phyloP scores from a whole-genome alignment of 2,113 vertebrate species.

The Scatophagus argus region DNA sequence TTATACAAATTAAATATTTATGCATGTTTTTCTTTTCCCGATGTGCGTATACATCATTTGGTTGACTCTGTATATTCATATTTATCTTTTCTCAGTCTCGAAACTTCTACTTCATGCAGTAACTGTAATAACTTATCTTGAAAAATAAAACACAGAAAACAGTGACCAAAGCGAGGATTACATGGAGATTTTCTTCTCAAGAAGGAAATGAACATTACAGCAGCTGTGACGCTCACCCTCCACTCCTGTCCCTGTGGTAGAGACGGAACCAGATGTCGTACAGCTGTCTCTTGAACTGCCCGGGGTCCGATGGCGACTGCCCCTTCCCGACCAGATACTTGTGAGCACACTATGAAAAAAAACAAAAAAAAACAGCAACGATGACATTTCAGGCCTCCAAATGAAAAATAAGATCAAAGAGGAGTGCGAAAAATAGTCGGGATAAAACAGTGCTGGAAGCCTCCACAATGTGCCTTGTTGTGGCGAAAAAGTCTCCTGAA shows the following conservation, averaged over 20 bases:
- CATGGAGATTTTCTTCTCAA: too few relatives aligned
- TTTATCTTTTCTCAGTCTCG: too few relatives aligned
- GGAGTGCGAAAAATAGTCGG: neutral
- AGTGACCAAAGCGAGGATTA: too few relatives aligned
- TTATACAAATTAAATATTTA: too few relatives aligned
- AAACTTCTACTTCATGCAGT: too few relatives aligned
- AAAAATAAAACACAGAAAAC: too few relatives aligned
- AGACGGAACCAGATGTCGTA: conserved; percentile 91
- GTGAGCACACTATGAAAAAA: conserved; percentile 82
- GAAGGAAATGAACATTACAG: neutral
- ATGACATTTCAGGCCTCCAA: neutral
- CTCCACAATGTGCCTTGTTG: neutral
- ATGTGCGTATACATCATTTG: too few relatives aligned
- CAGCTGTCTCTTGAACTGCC: conserved; percentile 88
- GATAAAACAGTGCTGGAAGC: neutral
- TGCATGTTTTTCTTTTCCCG: too few relatives aligned
- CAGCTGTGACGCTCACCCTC: conserved; percentile 81
- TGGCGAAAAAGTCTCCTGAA: neutral
- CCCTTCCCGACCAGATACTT: conserved; percentile 85
- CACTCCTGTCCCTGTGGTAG: conserved; percentile 83
- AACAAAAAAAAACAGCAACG: too few relatives aligned
- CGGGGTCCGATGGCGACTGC: conserved; percentile 69
- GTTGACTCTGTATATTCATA: too few relatives aligned
- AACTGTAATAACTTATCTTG: too few relatives aligned
- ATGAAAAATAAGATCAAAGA: too few relatives aligned